Base-by-base conservation (phyloP, 2,888 invertebrate genomes). In the Eilema sororculum region DNA sequence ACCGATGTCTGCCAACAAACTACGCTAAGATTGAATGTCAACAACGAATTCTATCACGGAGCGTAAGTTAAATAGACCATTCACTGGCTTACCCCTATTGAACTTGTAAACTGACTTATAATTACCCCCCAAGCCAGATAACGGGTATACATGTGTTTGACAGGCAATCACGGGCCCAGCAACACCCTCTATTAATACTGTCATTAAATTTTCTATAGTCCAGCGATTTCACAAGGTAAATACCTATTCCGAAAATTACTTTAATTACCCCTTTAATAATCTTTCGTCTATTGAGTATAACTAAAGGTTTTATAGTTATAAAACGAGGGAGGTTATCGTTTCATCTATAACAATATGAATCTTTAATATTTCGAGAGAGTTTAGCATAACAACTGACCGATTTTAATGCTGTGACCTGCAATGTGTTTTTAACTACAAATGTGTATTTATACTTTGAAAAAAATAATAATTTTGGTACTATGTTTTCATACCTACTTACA, bases 141-240 rank as follows among this genome's bases (percentile, higher is more conserved):
- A 88, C 85, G 81, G 75, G 80, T 77, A 79, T 82, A 85, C 84
- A 86, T 90, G 90, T 76, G 75, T 78, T 76, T 87, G 90, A 90
- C 90, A 90, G 87, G 84, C 80, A 86, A 89, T 89, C 87, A 84
- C 72, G 71, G 70, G 72, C 78, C 75, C 67, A 58, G 61, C 33
- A 78, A 72, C 73, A 64, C 76, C 75, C 74, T 70, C 78, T 81
- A 77, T 80, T 80, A 77, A 80, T 77, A 81, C 76, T 80, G 79
- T 78, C 82, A 78, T 78, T 83, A 71, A 78, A 82, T 84, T 83
- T 80, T 77, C 74, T 74, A 80, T 66, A 73, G 70, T 76, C 59
- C 72, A 74, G 67, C 41, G 66, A 70, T 72, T 82, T 82, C 68
- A 71, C 69, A 77, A 79, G 77, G 80, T 77, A 81, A 79, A 52